A percentile compares a stretch with the other conserved stretches of the same genome.
phyloP scores from a whole-genome alignment of 2,888 invertebrate genomes.

The Yponomeuta malinellus region DNA sequence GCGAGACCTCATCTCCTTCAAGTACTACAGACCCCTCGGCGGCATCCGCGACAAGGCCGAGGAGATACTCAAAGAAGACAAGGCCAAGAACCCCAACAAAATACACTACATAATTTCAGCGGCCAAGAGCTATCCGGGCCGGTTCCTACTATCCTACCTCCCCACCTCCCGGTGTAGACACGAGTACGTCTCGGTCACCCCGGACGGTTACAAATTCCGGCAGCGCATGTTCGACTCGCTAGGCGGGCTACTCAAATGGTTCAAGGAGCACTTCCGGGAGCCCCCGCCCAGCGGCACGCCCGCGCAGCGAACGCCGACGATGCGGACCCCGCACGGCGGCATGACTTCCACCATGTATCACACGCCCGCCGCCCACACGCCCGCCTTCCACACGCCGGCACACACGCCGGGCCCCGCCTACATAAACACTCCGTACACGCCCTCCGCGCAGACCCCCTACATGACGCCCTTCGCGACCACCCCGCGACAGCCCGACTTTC shows the following conservation, averaged over 20 bases:
- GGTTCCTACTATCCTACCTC: constrained; percentile 95
- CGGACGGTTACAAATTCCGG: constrained; percentile 95
- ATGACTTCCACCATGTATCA: constrained; percentile 55
- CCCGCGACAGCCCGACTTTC: constrained; percentile 77
- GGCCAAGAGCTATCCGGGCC: constrained; percentile 90
- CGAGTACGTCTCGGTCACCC: constrained; percentile 93
- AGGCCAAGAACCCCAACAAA: constrained; percentile 88
- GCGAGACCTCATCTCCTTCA: constrained; percentile 92
- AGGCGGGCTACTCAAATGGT: constrained; percentile 90
- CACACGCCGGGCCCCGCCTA: constrained; percentile 78
- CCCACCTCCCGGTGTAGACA: constrained; percentile 90
- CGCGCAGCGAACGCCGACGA: constrained; percentile 81
- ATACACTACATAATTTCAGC: constrained; percentile 93
- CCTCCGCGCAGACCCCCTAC: constrained; percentile 94
- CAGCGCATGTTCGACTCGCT: constrained; percentile 91
- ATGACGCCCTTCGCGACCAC: constrained; percentile 93
- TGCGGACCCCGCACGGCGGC: constrained; percentile 80
- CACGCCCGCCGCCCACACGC: constrained; percentile 77
- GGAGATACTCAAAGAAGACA: constrained; percentile 91
- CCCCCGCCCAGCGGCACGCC: constrained; percentile 85
- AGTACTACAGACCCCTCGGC: constrained; percentile 88
- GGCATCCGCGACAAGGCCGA: constrained; percentile 92
- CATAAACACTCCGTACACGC: constrained; percentile 92
- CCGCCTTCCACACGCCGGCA: constrained; percentile 84
- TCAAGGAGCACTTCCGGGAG: constrained; percentile 98